Conservation (phyloP, 2,113 vertebrate species). For the Bettongia penicillata region DNA sequence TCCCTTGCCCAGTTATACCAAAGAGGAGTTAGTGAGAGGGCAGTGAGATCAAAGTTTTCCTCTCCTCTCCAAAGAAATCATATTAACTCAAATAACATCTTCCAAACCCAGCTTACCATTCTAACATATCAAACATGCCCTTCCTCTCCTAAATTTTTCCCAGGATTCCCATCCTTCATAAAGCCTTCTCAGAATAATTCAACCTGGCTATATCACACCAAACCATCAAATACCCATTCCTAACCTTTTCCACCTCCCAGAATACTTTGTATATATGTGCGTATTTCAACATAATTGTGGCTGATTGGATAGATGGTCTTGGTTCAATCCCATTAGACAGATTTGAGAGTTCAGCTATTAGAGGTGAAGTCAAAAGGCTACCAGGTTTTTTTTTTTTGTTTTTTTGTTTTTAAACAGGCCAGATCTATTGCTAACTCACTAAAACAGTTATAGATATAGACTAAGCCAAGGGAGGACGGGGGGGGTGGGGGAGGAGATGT, state of each 20-base stretch:
- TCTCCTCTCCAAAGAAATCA: not conserved
- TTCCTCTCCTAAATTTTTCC: not conserved
- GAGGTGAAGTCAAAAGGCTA: not conserved
- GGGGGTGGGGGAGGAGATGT: too few species aligned
- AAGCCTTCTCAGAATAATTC: not conserved
- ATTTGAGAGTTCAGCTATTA: not conserved
- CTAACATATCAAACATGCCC: not conserved
- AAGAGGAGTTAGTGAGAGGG: not conserved
- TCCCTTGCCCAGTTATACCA: not conserved
- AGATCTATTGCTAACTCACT: not conserved
- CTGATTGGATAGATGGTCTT: not conserved
- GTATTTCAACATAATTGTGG: not conserved
- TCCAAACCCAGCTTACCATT: constrained; percentile 6
- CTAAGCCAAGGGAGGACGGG: too few species aligned
- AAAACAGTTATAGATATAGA: not conserved
- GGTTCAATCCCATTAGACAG: not conserved
- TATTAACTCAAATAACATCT: not conserved
- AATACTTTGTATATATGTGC: not conserved
- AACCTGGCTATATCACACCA: not conserved
- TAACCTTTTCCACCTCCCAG: not conserved
- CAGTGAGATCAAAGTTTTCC: not conserved
- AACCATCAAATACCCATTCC: not conserved
- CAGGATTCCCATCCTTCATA: constrained; percentile 30
- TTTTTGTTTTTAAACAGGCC: not conserved
- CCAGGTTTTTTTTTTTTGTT: not conserved